Percentiles rank a stretch among this genome's conserved stretches.
Conservation (phyloP, 1,140 invertebrate species). For the Drosophila funebris region DNA sequence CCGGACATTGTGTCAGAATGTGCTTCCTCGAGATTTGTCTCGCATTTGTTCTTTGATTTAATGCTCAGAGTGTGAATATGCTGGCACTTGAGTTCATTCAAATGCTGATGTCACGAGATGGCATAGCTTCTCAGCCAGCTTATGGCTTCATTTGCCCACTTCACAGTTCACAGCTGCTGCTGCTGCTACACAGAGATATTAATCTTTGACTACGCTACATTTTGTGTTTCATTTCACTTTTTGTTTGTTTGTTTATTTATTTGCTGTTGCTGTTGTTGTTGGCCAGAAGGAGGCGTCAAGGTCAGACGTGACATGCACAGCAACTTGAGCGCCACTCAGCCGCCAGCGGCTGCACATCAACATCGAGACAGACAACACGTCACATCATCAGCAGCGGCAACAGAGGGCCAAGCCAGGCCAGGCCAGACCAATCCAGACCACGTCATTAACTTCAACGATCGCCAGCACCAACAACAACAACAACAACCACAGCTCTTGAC, state of each 20-base stretch:
- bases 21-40: constrained; percentile 1
- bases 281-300: constrained; percentile 51
- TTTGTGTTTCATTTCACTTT: constrained; percentile 56
- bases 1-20: constrained; percentile 7
- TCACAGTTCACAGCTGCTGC: not conserved
- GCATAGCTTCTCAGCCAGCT: not conserved
- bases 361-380: constrained; percentile 24
- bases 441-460: constrained; percentile 19
- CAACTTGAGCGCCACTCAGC: constrained; percentile 54
- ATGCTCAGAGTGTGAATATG: constrained; percentile 16
- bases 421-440: not conserved
- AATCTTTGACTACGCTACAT: constrained; percentile 14
- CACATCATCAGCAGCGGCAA: constrained; percentile 29
- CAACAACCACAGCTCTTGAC: constrained; percentile 17
- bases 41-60: constrained; percentile 19
- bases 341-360: constrained; percentile 25
- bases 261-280: constrained; percentile 16
- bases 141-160: constrained; percentile 21
- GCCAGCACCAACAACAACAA: constrained; percentile 14
- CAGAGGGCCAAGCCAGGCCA: constrained; percentile 5
- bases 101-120: constrained; percentile 4
- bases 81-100: constrained; percentile 9
- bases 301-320: constrained; percentile 60
- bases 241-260: constrained; percentile 49
- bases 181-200: constrained; percentile 19